Conservation (phyloP, 2,113 vertebrate species). For the Indicator maculatus region DNA sequence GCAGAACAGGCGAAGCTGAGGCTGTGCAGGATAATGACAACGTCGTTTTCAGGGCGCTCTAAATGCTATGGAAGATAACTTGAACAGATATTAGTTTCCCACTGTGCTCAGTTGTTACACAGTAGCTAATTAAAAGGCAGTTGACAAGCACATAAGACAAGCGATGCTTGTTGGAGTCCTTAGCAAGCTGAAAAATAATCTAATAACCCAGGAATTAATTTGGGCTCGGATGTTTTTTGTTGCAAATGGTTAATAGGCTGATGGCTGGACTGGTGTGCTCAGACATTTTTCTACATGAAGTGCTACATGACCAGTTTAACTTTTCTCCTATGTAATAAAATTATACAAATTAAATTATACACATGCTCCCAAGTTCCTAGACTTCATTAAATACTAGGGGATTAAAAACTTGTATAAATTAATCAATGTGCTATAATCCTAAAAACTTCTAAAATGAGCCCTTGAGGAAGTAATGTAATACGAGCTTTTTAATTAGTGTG, state of each 20-base stretch:
- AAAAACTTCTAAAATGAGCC: slow-evolving; percentile 82
- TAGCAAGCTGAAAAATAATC: slow-evolving; percentile 59
- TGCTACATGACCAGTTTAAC: slow-evolving; percentile 52
- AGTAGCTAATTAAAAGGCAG: slow-evolving; percentile 70
- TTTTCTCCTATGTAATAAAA: slow-evolving; percentile 75
- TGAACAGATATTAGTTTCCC: slow-evolving; percentile 63
- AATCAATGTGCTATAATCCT: slow-evolving; percentile 83
- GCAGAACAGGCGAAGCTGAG: background rate
- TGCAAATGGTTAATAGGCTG: slow-evolving; percentile 61
- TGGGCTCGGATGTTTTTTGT: slow-evolving; percentile 23
- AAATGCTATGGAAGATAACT: slow-evolving; percentile 49
- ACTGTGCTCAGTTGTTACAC: slow-evolving; percentile 62
- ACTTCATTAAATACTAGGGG: slow-evolving; percentile 82
- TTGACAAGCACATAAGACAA: slow-evolving; percentile 62
- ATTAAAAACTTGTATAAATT: slow-evolving; percentile 85
- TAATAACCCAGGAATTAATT: slow-evolving; percentile 57
- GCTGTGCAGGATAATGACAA: slow-evolving; percentile 25
- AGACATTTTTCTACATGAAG: slow-evolving; percentile 44
- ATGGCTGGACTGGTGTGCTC: background rate
- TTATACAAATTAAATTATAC: slow-evolving; percentile 78
- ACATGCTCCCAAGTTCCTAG: slow-evolving; percentile 74
- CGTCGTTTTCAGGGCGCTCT: background rate
- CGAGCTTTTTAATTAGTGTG: slow-evolving; percentile 80
- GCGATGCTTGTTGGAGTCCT: slow-evolving; percentile 42
- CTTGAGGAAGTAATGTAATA: slow-evolving; percentile 82